A percentile compares a stretch with the other conserved stretches of the same genome.
Conservation (phyloP, 1,140 invertebrate genomes). For the Trinorchestia longiramus region DNA sequence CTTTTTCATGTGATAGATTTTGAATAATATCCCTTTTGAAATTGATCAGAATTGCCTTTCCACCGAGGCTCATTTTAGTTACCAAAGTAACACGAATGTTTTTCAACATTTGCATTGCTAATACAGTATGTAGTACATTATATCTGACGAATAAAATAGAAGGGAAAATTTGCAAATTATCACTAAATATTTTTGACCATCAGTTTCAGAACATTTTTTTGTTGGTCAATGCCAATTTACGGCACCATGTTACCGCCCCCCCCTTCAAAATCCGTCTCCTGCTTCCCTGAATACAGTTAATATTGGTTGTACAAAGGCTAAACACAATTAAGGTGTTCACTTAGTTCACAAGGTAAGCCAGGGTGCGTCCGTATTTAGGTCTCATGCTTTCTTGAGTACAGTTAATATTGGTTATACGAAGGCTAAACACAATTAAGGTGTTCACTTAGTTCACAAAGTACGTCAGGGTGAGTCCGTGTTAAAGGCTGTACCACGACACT, state of each 20-base stretch:
- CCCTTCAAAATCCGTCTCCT: background rate
- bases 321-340: background rate
- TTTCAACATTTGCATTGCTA: too few relatives aligned
- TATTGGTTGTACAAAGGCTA: background rate
- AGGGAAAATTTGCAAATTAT: background rate
- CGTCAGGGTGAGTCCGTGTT: background rate
- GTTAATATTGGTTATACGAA: background rate
- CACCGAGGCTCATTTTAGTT: too few relatives aligned
- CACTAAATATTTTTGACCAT: background rate
- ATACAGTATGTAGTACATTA: too few relatives aligned
- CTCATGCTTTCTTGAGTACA: too few relatives aligned
- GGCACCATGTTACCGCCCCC: background rate
- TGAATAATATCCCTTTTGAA: too few relatives aligned
- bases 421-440: background rate
- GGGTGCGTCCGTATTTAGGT: background rate
- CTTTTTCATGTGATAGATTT: too few relatives aligned
- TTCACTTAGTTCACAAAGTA: background rate
- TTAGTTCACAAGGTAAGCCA: background rate
- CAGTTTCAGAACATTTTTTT: background rate
- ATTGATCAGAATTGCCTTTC: too few relatives aligned
- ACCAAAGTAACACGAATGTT: too few relatives aligned
- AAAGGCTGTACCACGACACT: background rate
- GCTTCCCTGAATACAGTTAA: too few relatives aligned
- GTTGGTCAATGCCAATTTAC: background rate
- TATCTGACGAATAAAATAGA: too few relatives aligned